Conservation (phyloP, 2,113 vertebrate genomes). For the Dinomys branickii region DNA sequence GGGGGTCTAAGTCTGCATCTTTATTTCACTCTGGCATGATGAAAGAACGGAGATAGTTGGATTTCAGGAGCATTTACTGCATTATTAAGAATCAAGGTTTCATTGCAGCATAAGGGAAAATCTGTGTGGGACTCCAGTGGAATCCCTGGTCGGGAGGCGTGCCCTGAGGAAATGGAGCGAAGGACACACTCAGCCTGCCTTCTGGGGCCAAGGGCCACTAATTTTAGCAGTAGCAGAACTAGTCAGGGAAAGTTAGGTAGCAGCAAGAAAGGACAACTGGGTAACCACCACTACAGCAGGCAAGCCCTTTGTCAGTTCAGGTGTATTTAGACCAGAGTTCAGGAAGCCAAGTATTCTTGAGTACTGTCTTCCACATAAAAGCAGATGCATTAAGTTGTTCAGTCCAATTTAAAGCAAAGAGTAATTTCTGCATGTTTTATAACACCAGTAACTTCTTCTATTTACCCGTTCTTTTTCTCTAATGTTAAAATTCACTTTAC, state of each 20-base stretch:
- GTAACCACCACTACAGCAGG: neutral
- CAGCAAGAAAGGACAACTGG: neutral
- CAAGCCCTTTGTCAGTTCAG: constrained; percentile 40
- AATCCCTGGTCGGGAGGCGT: constrained; percentile 51
- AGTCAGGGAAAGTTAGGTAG: constrained; percentile 61
- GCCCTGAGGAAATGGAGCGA: neutral
- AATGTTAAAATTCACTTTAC: constrained; percentile 43
- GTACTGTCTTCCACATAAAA: constrained; percentile 57
- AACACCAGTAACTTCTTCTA: neutral
- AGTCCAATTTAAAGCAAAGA: constrained; percentile 53
- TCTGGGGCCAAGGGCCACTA: neutral
- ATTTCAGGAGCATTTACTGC: neutral
- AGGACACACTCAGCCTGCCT: neutral
- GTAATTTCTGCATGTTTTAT: constrained; percentile 40
- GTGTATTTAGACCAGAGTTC: constrained; percentile 53
- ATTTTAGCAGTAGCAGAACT: constrained; percentile 31
- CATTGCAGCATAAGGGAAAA: constrained; percentile 8
- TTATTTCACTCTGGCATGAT: constrained; percentile 32
- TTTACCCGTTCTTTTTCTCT: neutral
- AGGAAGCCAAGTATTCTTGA: constrained; percentile 1
- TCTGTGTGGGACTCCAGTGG: neutral
- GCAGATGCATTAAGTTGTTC: constrained; percentile 56
- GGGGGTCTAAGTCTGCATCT: neutral
- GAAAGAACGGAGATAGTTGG: neutral
- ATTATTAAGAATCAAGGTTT: constrained; percentile 27